Percentiles rank a stretch among this genome's conserved stretches.
phyloP scores from a whole-genome alignment of 2,797 vertebrate species.

The Protosalanx chinensis region DNA sequence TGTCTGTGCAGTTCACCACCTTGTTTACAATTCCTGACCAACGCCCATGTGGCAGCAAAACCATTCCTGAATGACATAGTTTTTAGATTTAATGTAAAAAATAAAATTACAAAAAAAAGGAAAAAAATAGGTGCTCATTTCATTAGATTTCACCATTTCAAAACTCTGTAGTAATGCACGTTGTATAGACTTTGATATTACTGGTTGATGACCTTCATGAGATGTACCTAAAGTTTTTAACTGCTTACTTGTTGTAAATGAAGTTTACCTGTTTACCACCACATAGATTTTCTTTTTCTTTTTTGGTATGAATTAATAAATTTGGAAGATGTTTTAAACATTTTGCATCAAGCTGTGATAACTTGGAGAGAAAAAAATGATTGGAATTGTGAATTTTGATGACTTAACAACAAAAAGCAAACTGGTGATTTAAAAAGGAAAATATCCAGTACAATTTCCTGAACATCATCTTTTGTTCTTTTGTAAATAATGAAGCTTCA shows the following conservation, averaged over 20 bases:
- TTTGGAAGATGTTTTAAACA: slow-evolving; percentile 94
- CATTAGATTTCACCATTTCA: slow-evolving; percentile 90
- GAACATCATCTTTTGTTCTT: slow-evolving; percentile 78
- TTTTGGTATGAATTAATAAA: slow-evolving; percentile 89
- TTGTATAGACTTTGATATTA: slow-evolving; percentile 99
- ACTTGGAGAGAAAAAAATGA: slow-evolving; percentile 55
- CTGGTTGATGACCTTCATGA: slow-evolving; percentile 98
- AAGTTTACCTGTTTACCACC: slow-evolving; percentile 93
- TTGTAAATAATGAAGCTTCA: slow-evolving; percentile 90
- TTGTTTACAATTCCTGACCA: slow-evolving; percentile 93
- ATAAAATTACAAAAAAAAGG: slow-evolving; percentile 21
- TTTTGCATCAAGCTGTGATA: slow-evolving; percentile 76
- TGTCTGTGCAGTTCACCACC: slow-evolving; percentile 82
- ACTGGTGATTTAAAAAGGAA: slow-evolving; percentile 18
- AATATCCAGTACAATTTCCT: slow-evolving; percentile 40
- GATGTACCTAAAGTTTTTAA: slow-evolving; percentile 99
- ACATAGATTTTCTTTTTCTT: slow-evolving; percentile 74
- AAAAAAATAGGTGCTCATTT: slow-evolving; percentile 87
- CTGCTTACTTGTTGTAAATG: slow-evolving; percentile 98
- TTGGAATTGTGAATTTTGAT: slow-evolving; percentile 19
- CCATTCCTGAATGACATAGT: slow-evolving; percentile 76
- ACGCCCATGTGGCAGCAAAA: slow-evolving; percentile 71
- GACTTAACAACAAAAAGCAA: slow-evolving; percentile 23
- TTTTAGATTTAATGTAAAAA: slow-evolving; percentile 84
- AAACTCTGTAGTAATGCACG: slow-evolving; percentile 97